Percentiles rank a stretch among this genome's conserved stretches.
Conservation (phyloP, 2,797 vertebrate genomes). For the Numenius phaeopus region DNA sequence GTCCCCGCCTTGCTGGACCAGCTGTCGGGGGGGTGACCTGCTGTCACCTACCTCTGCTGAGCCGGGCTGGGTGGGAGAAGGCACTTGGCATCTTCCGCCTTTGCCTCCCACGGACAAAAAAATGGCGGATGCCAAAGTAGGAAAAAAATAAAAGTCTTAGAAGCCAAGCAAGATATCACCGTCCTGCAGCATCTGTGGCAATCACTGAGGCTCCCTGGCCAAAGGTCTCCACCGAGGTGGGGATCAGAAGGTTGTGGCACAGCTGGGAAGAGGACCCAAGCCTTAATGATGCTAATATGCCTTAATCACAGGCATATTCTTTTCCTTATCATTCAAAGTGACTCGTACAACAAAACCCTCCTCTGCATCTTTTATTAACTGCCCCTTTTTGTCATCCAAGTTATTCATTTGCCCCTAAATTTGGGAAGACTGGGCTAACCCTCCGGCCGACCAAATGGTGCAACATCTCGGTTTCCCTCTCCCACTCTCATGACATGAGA, state of each 20-base stretch:
- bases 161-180: rapidly evolving
- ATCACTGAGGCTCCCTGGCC: background rate
- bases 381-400: background rate
- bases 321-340: background rate
- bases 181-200: rapidly evolving
- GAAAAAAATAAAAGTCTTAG: background rate
- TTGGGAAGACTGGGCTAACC: background rate
- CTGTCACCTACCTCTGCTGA: background rate
- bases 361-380: background rate
- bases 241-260: background rate
- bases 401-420: background rate
- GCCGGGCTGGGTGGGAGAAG: background rate
- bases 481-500: background rate
- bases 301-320: background rate
- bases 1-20: background rate
- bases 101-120: background rate
- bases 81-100: background rate
- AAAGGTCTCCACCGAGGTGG: background rate
- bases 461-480: background rate
- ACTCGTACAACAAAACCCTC: background rate
- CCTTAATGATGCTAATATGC: background rate
- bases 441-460: background rate
- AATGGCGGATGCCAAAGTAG: background rate
- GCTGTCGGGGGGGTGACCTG: rapidly evolving
- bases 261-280: background rate